Evolutionary conservation across 2,113 vertebrate genomes (phyloP).

Genomic region (Trichomycterus rosablanca): DNA sequence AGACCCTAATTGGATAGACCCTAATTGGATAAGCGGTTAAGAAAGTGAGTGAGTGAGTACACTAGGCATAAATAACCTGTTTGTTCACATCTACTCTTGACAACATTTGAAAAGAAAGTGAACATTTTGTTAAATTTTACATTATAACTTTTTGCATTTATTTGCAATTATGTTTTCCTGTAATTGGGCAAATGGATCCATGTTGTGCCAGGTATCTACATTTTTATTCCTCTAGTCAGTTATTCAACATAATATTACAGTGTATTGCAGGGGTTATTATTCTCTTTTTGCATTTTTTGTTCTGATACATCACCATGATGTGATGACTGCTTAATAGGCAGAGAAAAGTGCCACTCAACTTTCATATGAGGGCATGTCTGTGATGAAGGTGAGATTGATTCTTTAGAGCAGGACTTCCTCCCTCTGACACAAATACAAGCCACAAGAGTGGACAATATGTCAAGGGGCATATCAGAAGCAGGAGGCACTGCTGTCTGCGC

Average conservation of each 20-base stretch:
- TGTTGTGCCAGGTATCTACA: no score
- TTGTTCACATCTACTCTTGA: no score
- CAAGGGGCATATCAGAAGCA: constrained; percentile 64
- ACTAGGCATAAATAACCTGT: no score
- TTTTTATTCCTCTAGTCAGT: no score
- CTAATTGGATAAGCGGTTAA: no score
- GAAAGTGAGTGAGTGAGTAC: no score
- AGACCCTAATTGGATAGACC: no score
- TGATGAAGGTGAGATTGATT: constrained; percentile 55
- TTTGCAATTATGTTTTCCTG: no score
- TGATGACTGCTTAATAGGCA: constrained; percentile 3
- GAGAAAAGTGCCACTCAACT: constrained; percentile 19
- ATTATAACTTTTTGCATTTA: no score
- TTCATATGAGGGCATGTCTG: constrained; percentile 40
- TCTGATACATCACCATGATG: constrained; percentile 6
- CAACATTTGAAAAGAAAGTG: no score
- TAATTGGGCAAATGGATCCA: no score
- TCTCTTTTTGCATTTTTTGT: neutral
- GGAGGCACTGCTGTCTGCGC: constrained; percentile 62
- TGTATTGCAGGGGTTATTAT: neutral
- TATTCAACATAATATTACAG: neutral
- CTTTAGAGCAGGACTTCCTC: constrained; percentile 46
- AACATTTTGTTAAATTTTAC: no score
- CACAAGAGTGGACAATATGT: constrained; percentile 66
- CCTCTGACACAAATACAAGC: constrained; percentile 49